phyloP scores from a whole-genome alignment of 2,888 invertebrate species.

The Parnassius apollo region DNA sequence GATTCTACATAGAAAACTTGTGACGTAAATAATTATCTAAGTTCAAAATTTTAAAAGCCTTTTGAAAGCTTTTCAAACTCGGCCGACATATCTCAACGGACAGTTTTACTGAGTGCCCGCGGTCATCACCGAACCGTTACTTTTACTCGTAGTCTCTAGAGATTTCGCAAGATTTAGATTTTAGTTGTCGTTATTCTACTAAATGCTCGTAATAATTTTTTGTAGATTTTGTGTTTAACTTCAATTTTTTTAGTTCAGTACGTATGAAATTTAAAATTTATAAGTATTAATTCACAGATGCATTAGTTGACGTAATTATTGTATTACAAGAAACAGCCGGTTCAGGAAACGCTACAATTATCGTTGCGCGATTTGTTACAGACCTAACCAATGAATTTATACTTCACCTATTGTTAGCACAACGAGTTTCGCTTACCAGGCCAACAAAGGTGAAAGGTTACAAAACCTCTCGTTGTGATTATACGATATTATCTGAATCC shows the following conservation, averaged over 20 bases:
- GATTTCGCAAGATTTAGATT: too few species aligned
- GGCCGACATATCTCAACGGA: too few species aligned
- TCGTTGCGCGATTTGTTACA: slow-evolving; percentile 18
- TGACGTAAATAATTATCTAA: too few species aligned
- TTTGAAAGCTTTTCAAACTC: too few species aligned
- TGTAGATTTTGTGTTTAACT: not conserved
- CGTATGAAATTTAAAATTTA: slow-evolving; percentile 16
- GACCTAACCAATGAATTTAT: slow-evolving; percentile 12
- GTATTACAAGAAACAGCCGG: slow-evolving; percentile 19
- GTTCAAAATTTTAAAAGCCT: too few species aligned
- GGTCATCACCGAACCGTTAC: too few species aligned
- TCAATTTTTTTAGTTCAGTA: not conserved
- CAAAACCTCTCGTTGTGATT: not conserved
- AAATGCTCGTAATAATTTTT: too few species aligned
- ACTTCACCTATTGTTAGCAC: slow-evolving; percentile 8
- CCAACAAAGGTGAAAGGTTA: slow-evolving; percentile 23
- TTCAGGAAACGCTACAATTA: slow-evolving; percentile 23
- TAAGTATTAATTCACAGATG: slow-evolving; percentile 18
- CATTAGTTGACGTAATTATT: not conserved
- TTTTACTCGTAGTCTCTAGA: too few species aligned
- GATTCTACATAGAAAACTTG: too few species aligned
- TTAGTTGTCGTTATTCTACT: too few species aligned
- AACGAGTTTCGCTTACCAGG: not conserved
- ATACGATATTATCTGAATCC: not conserved
- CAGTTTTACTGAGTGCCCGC: too few species aligned